phyloP scores from a whole-genome alignment of 2,888 invertebrate genomes.

The Megastigmus dorsalis region DNA sequence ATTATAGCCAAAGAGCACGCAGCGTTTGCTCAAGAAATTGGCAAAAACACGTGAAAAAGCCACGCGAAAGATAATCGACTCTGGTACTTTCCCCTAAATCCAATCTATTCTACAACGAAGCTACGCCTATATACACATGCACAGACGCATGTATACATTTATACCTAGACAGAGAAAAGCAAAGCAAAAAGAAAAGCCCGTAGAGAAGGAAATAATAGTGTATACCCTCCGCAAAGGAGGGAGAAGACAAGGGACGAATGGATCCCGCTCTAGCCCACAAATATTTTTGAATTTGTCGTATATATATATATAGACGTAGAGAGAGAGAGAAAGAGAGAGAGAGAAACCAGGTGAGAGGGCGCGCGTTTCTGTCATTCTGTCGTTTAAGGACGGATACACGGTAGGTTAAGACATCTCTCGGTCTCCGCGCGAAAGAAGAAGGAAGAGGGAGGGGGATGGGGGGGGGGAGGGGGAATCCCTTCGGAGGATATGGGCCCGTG shows the following conservation, averaged over 20 bases:
- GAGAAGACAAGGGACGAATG: slow-evolving; percentile 13
- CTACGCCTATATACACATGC: neutral
- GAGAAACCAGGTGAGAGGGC: slow-evolving; percentile 66
- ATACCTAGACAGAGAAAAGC: neutral
- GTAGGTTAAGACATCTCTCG: slow-evolving; percentile 47
- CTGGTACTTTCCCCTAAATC: slow-evolving; percentile 17
- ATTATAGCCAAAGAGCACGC: neutral
- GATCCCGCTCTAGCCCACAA: slow-evolving; percentile 56
- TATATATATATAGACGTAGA: no score
- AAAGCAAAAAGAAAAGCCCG: slow-evolving; percentile 38
- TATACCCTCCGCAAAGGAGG: slow-evolving; percentile 3
- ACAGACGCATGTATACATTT: neutral
- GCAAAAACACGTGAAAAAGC: slow-evolving; percentile 4
- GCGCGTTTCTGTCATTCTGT: slow-evolving; percentile 53
- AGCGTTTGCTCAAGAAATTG: neutral
- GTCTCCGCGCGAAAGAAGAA: neutral
- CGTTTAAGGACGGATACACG: slow-evolving; percentile 67
- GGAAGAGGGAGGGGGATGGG: no score
- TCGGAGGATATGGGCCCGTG: no score
- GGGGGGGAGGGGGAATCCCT: slow-evolving; percentile 17
- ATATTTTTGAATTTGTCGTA: slow-evolving; percentile 69
- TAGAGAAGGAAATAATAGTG: neutral
- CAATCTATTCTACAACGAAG: slow-evolving; percentile 33
- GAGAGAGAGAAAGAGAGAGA: no score
- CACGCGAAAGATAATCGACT: slow-evolving; percentile 26